Base-by-base conservation (phyloP, 2,888 invertebrate species). In the Periphyllus acericola region DNA sequence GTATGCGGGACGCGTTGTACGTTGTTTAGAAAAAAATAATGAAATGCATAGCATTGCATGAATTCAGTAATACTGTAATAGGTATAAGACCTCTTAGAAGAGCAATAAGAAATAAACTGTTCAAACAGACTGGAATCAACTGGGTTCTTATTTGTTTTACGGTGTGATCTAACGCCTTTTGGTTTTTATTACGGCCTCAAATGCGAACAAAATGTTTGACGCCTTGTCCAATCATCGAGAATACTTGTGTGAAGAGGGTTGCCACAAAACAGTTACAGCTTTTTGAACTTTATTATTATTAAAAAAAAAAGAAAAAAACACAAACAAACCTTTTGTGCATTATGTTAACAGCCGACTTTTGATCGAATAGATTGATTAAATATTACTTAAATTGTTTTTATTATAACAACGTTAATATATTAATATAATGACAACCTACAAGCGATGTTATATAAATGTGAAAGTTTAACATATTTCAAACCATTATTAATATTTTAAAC, bases 271-370 rank as follows among this genome's bases (percentile, higher is more conserved):
- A 32, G 46, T 46, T 29, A 68, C 25, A 71, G 81, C 46, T 1
- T 68, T 81, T 81, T 71, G 46, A 36, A 71, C 25, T 46, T 71
- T 68, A 71, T 81, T 81, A 36, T 81, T 81, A 71, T 81, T 32
- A 46, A 40, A 21, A 29, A 81, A 19, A 46, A 32, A 46, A 32
- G n/a, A 21, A 29, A 81, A n/a, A 46, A 29, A n/a, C n/a, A n/a
- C n/a, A n/a, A n/a, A n/a, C n/a, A 40, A 25, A 76, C 72, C 6
- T 34, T 19, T 36, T 36, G 21, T 72, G 5, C 4, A 72, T 34
- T 46, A 11, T 11, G 14, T 46, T 11, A 0, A 72, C 21, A 34
- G 17, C 4, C 21, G 21, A 72, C 19, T 72, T 72, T 8, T 72
- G 34, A 72, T 21, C 34, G 9, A 34, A 36, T 72, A 36, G 5